Base-by-base conservation (phyloP, 2,888 invertebrate species). In the Drosophila affinis region DNA sequence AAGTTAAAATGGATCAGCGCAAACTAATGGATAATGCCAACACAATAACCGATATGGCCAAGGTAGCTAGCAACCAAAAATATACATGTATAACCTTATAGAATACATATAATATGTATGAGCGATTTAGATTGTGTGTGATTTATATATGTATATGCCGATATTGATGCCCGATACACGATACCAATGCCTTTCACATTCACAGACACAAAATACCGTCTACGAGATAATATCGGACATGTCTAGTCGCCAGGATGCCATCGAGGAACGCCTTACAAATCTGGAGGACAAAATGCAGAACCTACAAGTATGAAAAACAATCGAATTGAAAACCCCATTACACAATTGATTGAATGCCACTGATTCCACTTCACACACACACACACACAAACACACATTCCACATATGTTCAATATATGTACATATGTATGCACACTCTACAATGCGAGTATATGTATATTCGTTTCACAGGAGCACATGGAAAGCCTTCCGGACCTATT, bases 1-100 rank as follows among this genome's bases (percentile, higher is more conserved):
- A 99, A 94, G 99, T 99, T 76, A 99, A 99, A 94, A 98, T 99
- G 97, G 99, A 99, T 94, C 99, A 99, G 94, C 95, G 99, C 92
- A 99, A 99, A 93, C 93, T 99, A 88, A 98, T 98, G 96, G 99
- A 99, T 93, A 99, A 99, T 92, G 98, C 99, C 83, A 99, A 98
- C 91, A 99, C 99, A 70, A 97, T 99, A 92, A 98, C 99, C 71
- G 99, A 99, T 92, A 99, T 99, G 97, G 99, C 99, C 89, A 99
- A 99, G 96, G 99, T 99, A 95, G 93, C 93, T 92, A 78, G 47
- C 49, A 62, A 57, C 39, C 24, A 29, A 32, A 18, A 53, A 12
- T 18, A 39, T 53, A 17, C 7, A 48, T 32, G 55, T 10, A 34
- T 1, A 51, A 3, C 9, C 6, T 4, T 12, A 5, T 17, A 45